Base-by-base conservation (phyloP, 2,113 vertebrate species). In the Gobio gobio region DNA sequence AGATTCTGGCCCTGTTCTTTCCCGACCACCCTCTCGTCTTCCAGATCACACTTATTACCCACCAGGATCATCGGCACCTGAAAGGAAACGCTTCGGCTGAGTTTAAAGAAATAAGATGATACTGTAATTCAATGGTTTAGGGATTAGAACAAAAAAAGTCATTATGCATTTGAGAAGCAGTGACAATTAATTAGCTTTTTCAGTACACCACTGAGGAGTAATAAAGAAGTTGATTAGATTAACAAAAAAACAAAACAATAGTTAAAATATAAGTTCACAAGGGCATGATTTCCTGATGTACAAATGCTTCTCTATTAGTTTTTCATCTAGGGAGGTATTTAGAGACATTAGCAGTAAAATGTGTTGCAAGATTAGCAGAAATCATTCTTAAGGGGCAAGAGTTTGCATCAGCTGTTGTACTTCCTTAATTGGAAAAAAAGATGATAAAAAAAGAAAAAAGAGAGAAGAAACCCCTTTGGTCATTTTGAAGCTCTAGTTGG, bases 11-110 rank as follows among this genome's bases (percentile, higher is more conserved):
- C 98, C 91, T 98, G 98, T 82, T 99, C 97, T 89, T 98, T 98
- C 91, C 96, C 98, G 94, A 99, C 98, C 91, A 99, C 98, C 78
- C 98, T 95, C 94, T 99, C 98, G 87, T 97, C 97, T 95, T 99
- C 97, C 95, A 99, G 95, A 93, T 99, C 98, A 87, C 98, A 99
- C 86, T 99, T 99, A 91, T 99, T 99, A 74, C 98, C 98, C 90
- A 99, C 97, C 91, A 99, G 93, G 95, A 99, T 98, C 98, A 99
- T 99, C 74, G 98, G 98, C 90, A 99, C 98, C 98, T 99, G 92
- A 10, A 43, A 43, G 13, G 5, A 78, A 26, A 33, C 9, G 29
- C 8, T 20, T 26, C 3, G 7, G 18, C 13, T 76, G 14, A 76
- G 49, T 76, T 49, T 29, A 22, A 26, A 80, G 5, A 40, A 61